Conservation (phyloP, 2,888 invertebrate genomes). For the Steinernema hermaphroditum region DNA sequence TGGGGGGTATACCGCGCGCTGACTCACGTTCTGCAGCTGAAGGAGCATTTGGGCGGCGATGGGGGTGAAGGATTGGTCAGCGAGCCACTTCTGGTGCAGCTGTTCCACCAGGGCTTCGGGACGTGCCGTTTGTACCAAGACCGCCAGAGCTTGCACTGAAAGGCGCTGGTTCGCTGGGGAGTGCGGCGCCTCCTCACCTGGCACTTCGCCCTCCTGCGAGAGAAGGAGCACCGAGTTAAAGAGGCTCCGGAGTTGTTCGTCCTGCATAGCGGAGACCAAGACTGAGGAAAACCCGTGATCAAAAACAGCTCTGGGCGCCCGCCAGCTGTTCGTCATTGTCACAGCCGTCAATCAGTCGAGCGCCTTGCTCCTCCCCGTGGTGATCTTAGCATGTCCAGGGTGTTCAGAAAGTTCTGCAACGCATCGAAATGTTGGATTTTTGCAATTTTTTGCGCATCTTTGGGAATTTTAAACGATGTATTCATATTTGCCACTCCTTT, state of each 20-base stretch:
- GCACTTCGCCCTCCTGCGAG: slow-evolving; percentile 48
- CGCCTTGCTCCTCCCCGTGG: not conserved
- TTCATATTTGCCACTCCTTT: too few species aligned
- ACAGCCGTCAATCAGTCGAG: not conserved
- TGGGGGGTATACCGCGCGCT: not conserved
- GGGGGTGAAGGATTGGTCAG: slow-evolving; percentile 47
- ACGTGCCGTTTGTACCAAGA: slow-evolving; percentile 45
- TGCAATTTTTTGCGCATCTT: too few species aligned
- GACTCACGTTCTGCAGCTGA: slow-evolving; percentile 45
- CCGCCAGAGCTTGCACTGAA: slow-evolving; percentile 53
- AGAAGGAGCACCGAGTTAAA: slow-evolving; percentile 49
- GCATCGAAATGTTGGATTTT: too few species aligned
- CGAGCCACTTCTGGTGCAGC: slow-evolving; percentile 47
- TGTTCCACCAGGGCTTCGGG: slow-evolving; percentile 50
- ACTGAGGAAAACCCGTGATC: not conserved
- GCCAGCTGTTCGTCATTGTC: slow-evolving; percentile 1
- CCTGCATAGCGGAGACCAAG: slow-evolving; percentile 39
- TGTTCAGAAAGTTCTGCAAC: too few species aligned
- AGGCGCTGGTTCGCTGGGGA: too few species aligned
- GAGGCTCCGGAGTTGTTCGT: slow-evolving; percentile 46
- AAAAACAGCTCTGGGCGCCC: not conserved
- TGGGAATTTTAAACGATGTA: too few species aligned
- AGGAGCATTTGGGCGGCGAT: slow-evolving; percentile 50
- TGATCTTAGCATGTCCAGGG: too few species aligned
- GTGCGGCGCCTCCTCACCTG: slow-evolving; percentile 43